Evolutionary conservation across 64 coral and sea anemone genomes (phyloP), one percentile per base, ranked within the genome.

Genomic region (Porites lutea): DNA sequence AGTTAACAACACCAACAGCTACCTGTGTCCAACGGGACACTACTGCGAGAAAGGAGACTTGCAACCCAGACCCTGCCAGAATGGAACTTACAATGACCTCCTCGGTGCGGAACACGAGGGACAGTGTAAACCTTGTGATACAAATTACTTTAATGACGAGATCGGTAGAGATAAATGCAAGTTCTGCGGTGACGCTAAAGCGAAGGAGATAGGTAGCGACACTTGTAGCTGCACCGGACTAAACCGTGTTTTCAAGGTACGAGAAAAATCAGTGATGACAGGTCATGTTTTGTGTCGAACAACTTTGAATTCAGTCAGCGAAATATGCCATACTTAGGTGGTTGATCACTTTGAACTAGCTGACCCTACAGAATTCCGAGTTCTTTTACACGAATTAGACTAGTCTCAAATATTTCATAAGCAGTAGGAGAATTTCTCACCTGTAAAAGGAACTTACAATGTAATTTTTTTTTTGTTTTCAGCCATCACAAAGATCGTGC

Each of bases 191-290:
- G 79, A 91, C 49, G 94, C 91, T 61, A 78, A 37, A 3, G 89
- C 95, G 2, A 79, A 51, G 9, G 78, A 86, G 15, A 79, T 81
- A 61, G 97, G 94, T 45, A 91, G 88, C 60, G 97, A 87, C 48
- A 93, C 74, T 0, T 99, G 97, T 48, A 71, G 73, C n/a, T 99
- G 97, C 52, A 93, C 91, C 21, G 97, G 97, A 5, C 91, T 84
- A 44, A 79, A 99, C 74, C 85, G 94, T 22, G 88, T 99, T 3
- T 99, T 96, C 48, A 93, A 94, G 97, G 97, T 99, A 83, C 74
- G 93, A 44, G 13, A 13, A 19, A 66, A 49, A 14, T 15, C 11
- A 19, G 2, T 8, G 13, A 21, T 8, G 18, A 21, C 48, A 13
- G 14, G 23, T 51, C 27, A 37, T 37, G 27, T 0, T 37, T 37